Percentiles rank a stretch among this genome's conserved stretches.
Conservation (phyloP, 92 coral and sea anemone species). For the Plumapathes pennacea region DNA sequence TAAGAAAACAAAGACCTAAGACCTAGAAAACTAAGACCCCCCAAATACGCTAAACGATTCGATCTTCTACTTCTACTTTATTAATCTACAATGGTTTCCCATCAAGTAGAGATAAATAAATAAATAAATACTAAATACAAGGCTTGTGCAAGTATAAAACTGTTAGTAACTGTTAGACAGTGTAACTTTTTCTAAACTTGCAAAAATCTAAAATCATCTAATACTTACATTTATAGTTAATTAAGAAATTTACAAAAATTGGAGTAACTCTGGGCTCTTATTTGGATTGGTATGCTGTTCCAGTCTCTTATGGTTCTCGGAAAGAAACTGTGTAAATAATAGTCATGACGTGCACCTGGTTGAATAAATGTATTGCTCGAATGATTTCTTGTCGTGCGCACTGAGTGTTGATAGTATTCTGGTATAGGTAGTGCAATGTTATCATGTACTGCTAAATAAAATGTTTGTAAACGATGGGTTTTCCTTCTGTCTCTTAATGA, state of each 20-base stretch:
- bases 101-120: background rate
- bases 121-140: background rate
- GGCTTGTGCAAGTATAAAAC: background rate
- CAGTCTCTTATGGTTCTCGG: slow-evolving; percentile 4
- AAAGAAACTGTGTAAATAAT: slow-evolving; percentile 8
- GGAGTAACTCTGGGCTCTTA: slow-evolving; percentile 1
- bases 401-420: background rate
- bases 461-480: slow-evolving; percentile 20
- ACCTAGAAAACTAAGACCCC: no score
- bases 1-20: no score
- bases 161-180: no score
- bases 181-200: no score
- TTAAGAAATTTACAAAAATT: no score
- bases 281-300: background rate
- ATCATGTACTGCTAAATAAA: slow-evolving; percentile 30
- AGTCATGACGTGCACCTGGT: background rate
- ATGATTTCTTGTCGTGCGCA: background rate
- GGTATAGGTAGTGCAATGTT: slow-evolving; percentile 9
- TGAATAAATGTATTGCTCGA: slow-evolving; percentile 5
- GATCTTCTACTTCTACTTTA: background rate
- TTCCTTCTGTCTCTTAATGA: slow-evolving; percentile 18
- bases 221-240: no score
- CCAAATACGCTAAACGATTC: no score
- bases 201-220: no score
- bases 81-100: background rate